Evolutionary conservation across 2,113 vertebrate species (phyloP).

Genomic region (Bos taurus): ARS-UCD2.0 NC_037347.1:45159501-45160000

Average conservation of each 20-base stretch:
- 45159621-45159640: background rate
- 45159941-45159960: background rate
- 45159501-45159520: background rate
- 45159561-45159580: background rate
- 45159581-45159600: background rate
- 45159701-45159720: background rate
- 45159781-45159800: background rate
- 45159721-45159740: background rate
- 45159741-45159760: background rate
- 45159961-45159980: background rate
- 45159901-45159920: background rate
- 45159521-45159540: background rate
- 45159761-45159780: fast-evolving
- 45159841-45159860: background rate
- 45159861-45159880: background rate
- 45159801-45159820: background rate
- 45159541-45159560: background rate
- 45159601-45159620: fast-evolving
- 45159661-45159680: background rate
- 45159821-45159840: background rate
- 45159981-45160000: background rate
- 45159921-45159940: background rate
- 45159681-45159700: background rate
- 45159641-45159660: background rate
- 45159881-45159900: background rate